Evolutionary conservation across 2,888 invertebrate genomes (phyloP).

Genomic region (Rhagonycha lutea): DNA sequence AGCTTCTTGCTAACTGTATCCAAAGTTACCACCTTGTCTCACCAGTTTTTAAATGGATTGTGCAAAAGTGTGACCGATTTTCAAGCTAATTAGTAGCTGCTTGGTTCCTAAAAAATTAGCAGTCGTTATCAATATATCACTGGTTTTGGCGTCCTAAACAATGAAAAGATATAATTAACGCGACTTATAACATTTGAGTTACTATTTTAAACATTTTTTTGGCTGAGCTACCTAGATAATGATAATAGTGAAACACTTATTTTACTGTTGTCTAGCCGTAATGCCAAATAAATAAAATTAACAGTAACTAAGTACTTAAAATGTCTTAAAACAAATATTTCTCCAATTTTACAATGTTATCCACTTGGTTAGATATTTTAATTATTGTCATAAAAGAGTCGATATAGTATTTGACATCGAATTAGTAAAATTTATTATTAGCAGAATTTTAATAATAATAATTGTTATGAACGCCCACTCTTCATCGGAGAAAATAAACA

Average conservation of each 20-base stretch:
- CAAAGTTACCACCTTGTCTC: background rate
- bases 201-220: background rate
- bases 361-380: background rate
- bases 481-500: background rate
- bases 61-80: conserved; percentile 45
- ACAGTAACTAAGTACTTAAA: background rate
- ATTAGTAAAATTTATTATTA: conserved; percentile 3
- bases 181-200: background rate
- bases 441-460: conserved; percentile 4
- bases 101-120: conserved; percentile 47
- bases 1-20: conserved; percentile 37
- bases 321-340: background rate
- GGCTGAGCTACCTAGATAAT: conserved; percentile 16
- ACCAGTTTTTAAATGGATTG: background rate
- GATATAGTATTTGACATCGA: background rate
- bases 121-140: conserved; percentile 47
- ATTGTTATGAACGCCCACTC: background rate
- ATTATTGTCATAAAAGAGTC: background rate
- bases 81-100: conserved; percentile 52
- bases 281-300: conserved; percentile 18
- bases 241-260: conserved; percentile 7
- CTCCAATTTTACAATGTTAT: background rate
- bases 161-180: conserved; percentile 24
- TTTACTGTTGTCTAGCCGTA: conserved; percentile 13
- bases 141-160: conserved; percentile 37